Base-by-base conservation (phyloP, 2,888 invertebrate genomes). In the Pollenia labialis region DNA sequence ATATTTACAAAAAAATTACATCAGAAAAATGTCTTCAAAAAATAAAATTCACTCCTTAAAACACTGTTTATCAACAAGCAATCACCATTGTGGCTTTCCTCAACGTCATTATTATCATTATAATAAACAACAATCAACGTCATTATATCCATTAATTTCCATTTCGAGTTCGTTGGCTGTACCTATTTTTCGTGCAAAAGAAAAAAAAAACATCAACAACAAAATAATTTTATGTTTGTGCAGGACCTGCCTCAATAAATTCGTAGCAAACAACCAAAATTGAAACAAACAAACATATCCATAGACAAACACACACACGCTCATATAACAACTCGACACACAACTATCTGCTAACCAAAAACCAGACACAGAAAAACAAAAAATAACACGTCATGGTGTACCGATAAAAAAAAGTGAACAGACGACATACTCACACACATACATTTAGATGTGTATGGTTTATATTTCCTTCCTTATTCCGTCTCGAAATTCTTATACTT, bases 241-340 rank as follows among this genome's bases (percentile, higher is more conserved):
- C 92, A 92, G 92, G 92, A 92, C 92, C 92, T 92, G 91, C 92
- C 92, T 92, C 92, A 92, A 92, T 91, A 92, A 90, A 87, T 89
- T 90, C 89, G 88, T 82, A 69, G 72, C 66, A 84, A 84, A 69
- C 77, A 68, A 16, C 68, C 69, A 71, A 82, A 77, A 83, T 42
- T 77, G 18, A 69, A 56, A 60, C 42, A 46, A 10, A 64, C 42
- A 68, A 18, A 64, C 16, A 64, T 81, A 69, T n/a, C 40, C 76
- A 76, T 60, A 46, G 23, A 48, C 60, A 68, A 75, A 44, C 10
- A 62, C 66, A 83, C 18, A 71, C 8, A 44, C 72, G 79, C 77
- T 60, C 10, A 32, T n/a, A 4, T 16, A 46, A 42, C 50, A 71
- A 42, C 18, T 18, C 46, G 48, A 8, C 72, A 81, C 81, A 72